A percentile compares a stretch with the other conserved stretches of the same genome.
phyloP scores from a whole-genome alignment of 2,888 invertebrate genomes.

The Diadegma fenestrale region DNA sequence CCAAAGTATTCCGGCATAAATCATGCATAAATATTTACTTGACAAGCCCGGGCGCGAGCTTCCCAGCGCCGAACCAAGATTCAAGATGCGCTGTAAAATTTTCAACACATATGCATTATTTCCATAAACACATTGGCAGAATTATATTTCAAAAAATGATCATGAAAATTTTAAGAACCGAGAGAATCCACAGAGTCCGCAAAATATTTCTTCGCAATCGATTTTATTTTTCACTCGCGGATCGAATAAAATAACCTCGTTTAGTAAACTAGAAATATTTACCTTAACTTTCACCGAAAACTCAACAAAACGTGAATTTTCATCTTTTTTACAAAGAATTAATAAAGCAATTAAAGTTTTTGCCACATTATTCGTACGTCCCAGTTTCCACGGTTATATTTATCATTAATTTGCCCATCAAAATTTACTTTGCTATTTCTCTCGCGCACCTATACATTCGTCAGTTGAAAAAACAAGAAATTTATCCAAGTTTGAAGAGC shows the following conservation, averaged over 20 bases:
- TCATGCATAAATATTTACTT: slow-evolving; percentile 77
- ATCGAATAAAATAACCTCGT: neutral
- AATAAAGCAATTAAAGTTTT: neutral
- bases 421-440: neutral
- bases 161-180: neutral
- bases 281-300: neutral
- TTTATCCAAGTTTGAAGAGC: neutral
- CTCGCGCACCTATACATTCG: neutral
- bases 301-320: neutral
- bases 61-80: slow-evolving; percentile 37
- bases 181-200: neutral
- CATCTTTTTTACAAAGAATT: neutral
- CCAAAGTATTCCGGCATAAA: slow-evolving; percentile 73
- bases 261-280: neutral
- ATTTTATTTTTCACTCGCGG: neutral
- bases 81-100: slow-evolving; percentile 31
- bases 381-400: neutral
- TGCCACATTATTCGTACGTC: neutral
- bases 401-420: neutral
- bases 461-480: neutral
- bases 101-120: slow-evolving; percentile 16
- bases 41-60: slow-evolving; percentile 63
- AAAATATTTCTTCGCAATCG: neutral
- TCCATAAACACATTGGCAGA: neutral
- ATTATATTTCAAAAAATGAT: neutral